Base-by-base conservation (phyloP, 1,140 invertebrate genomes). In the Drosophila kepulauana region DNA sequence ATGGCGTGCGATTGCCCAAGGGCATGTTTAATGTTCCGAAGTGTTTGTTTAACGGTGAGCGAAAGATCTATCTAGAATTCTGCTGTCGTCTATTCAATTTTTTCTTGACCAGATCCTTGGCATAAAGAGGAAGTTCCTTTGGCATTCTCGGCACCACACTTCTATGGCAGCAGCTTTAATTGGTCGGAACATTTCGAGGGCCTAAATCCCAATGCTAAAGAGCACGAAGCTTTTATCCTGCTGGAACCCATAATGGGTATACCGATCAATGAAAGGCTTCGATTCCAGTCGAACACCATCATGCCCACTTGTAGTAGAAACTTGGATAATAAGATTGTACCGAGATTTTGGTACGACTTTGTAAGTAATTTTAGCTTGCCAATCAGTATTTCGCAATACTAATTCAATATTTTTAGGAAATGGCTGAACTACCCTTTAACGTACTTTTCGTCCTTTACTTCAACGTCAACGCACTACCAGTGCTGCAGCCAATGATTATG, bases 161-260 rank as follows among this genome's bases (percentile, higher is more conserved):
- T 20, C 86, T 93, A 95, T 77, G 93, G 95, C 43, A 94, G 94
- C 4, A 92, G 93, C 67, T 92, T 93, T 5, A 81, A 92, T 11
- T 93, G 94, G 62, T 88, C 93, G 10, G 77, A 93, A 5, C 94
- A 94, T 33, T 94, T 96, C 1, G 94, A 94, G 10, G 96, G 96
- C 1, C 76, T 96, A 7, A 91, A 89, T 41, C 95, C 95, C 7
- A 94, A 95, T 79, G 74, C 79, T n/a, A 81, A 92, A 13, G 93
- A 94, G 64, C 96, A 96, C 82, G 93, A 93, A 66, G 95, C 95
- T 0, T 95, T 93, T 76, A 93, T 95, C 5, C 81, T 94, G 33
- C 92, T 95, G 25, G 95, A 96, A 93, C 95, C 95, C 5, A 66
- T 58, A 5, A 77, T 64, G 0, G 91, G 91, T 13, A 88, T 92